A percentile compares a stretch with the other conserved stretches of the same genome.
These are phyloP conservation scores for Listrodromus nycthemerus DNA, from an alignment of 2,888 invertebrate species.

Conservation along the genomic window DNA sequence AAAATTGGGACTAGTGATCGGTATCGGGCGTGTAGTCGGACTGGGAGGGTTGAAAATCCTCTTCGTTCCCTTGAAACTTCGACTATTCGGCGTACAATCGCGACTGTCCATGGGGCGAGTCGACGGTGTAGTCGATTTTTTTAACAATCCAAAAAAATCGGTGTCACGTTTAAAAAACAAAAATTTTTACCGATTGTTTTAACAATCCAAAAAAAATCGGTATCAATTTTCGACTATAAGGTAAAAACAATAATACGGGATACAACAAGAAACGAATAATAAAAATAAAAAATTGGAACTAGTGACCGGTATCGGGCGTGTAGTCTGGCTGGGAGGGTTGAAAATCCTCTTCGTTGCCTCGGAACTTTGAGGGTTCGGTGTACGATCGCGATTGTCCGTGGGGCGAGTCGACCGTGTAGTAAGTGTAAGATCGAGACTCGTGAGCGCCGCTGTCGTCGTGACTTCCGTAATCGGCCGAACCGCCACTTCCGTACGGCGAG, in stretches of 20 bases:
- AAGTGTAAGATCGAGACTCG: constrained; percentile 56
- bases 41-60: constrained; percentile 74
- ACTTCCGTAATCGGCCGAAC: constrained; percentile 15
- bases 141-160: neutral
- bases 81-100: constrained; percentile 13
- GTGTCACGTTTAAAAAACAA: too few relatives aligned
- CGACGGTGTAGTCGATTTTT: constrained; percentile 53
- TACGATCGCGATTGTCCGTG: constrained; percentile 20
- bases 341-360: constrained; percentile 42
- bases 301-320: constrained; percentile 63
- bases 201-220: too few relatives aligned
- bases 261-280: neutral
- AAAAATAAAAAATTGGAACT: neutral
- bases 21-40: constrained; percentile 72
- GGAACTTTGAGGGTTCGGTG: constrained; percentile 1
- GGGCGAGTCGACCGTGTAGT: constrained; percentile 61
- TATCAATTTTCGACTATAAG: neutral
- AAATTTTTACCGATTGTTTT: too few relatives aligned
- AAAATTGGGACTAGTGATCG: constrained; percentile 47
- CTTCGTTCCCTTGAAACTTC: neutral
- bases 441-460: constrained; percentile 46
- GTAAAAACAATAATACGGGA: neutral
- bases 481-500: constrained; percentile 49
- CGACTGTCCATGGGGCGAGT: constrained; percentile 33
- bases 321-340: constrained; percentile 77